phyloP scores from a whole-genome alignment of 2,113 vertebrate species.

The Panurus biarmicus region DNA sequence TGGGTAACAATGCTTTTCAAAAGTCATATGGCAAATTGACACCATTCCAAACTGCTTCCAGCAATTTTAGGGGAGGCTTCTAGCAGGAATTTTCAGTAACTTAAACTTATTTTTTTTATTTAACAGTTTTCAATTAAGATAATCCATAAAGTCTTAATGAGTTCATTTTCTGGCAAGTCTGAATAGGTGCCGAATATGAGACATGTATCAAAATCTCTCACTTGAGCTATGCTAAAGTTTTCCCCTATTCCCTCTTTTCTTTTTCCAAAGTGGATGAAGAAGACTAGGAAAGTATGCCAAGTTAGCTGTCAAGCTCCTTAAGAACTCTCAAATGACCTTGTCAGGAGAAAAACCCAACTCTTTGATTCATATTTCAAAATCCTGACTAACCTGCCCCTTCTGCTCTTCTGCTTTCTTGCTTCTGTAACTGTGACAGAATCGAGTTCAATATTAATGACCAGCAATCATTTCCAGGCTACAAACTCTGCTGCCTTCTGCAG shows the following conservation, averaged over 20 bases:
- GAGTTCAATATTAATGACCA: constrained; percentile 33
- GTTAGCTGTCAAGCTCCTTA: neutral
- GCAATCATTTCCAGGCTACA: neutral
- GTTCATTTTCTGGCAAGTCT: neutral
- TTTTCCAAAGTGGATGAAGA: neutral
- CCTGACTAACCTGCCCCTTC: constrained; percentile 9
- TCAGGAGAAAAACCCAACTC: neutral
- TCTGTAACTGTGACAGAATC: neutral
- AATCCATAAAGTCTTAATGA: neutral
- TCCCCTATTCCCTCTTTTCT: neutral
- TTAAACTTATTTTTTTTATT: neutral
- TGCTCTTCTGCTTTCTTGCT: neutral
- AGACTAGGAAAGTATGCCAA: neutral
- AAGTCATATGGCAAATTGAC: neutral
- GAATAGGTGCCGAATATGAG: neutral
- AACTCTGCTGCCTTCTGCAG: neutral
- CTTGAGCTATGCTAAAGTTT: neutral
- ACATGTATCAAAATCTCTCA: neutral
- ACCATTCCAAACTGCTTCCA: neutral
- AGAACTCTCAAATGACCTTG: constrained; percentile 29
- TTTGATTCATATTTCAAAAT: constrained; percentile 56
- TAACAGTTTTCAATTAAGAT: neutral
- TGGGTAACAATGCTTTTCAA: neutral
- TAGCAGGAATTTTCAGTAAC: neutral
- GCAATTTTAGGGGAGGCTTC: neutral